Conservation (phyloP, 64 coral and sea anemone genomes). For the Stichodactyla helianthus region DNA sequence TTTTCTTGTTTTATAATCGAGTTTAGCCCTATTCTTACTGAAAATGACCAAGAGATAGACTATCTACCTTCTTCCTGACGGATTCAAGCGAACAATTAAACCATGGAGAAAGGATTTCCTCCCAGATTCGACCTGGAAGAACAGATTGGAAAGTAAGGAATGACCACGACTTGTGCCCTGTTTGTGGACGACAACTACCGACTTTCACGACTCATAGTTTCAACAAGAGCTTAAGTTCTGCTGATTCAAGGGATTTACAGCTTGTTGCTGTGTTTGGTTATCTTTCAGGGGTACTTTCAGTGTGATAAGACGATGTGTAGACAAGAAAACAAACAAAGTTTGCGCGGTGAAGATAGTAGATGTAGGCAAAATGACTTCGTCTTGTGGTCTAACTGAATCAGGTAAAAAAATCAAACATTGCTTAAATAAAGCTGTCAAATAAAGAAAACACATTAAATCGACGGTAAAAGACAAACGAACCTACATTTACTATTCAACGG, state of each 20-base stretch:
- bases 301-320: slow-evolving; percentile 89
- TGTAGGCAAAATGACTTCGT: slow-evolving; percentile 82
- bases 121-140: slow-evolving; percentile 89
- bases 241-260: slow-evolving; percentile 19
- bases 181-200: background rate
- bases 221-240: background rate
- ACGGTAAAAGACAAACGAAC: background rate
- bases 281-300: slow-evolving; percentile 94
- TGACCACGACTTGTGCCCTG: background rate
- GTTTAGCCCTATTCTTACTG: background rate
- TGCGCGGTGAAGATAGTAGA: slow-evolving; percentile 99
- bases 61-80: background rate
- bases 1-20: background rate
- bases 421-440: slow-evolving; percentile 13
- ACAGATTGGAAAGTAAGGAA: slow-evolving; percentile 97
- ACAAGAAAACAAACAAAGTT: slow-evolving; percentile 78
- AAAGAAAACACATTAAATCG: background rate
- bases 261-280: slow-evolving; percentile 23
- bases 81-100: background rate
- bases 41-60: background rate
- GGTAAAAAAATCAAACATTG: slow-evolving; percentile 47
- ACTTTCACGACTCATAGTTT: background rate
- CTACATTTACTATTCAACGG: background rate
- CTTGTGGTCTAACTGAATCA: slow-evolving; percentile 87
- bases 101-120: slow-evolving; percentile 93